Percentiles rank a stretch among this genome's conserved stretches.
phyloP scores from a whole-genome alignment of 2,888 invertebrate genomes.

The Cantharis rufa region DNA sequence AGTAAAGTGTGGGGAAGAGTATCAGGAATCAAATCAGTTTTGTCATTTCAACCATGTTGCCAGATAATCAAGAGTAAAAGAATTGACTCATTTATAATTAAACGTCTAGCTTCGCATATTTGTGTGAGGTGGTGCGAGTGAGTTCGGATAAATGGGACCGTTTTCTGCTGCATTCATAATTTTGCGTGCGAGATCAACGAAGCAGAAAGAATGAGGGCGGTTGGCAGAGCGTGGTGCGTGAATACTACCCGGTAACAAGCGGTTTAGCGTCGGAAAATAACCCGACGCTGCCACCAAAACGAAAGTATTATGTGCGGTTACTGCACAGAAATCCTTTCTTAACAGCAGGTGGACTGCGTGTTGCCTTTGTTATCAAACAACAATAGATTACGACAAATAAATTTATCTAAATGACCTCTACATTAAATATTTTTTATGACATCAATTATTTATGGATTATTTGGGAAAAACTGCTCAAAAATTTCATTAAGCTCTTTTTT shows the following conservation, averaged over 20 bases:
- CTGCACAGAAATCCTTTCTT: constrained; percentile 21
- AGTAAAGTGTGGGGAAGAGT: neutral
- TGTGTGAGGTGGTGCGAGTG: constrained; percentile 27
- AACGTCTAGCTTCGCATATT: constrained; percentile 29
- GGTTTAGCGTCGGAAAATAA: constrained; percentile 40
- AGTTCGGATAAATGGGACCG: constrained; percentile 30
- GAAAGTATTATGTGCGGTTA: constrained; percentile 35
- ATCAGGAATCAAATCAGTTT: constrained; percentile 22
- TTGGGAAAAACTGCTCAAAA: neutral
- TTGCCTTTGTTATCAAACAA: constrained; percentile 15
- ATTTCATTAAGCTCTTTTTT: neutral
- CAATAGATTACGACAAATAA: constrained; percentile 12
- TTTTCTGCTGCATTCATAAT: constrained; percentile 44
- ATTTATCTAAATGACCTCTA: constrained; percentile 14
- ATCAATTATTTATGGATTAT: neutral
- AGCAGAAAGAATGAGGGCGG: constrained; percentile 41
- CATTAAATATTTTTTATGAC: constrained; percentile 5
- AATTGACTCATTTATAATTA: constrained; percentile 29
- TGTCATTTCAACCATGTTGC: constrained; percentile 7
- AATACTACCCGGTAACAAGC: constrained; percentile 45
- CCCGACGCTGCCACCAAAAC: constrained; percentile 33
- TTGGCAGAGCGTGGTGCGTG: constrained; percentile 44
- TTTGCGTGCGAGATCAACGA: constrained; percentile 41
- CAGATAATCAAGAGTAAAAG: constrained; percentile 24
- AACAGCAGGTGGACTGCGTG: constrained; percentile 21